Evolutionary conservation across 2,888 invertebrate species (phyloP).

Genomic region (Blastobasis lacticolella): DNA sequence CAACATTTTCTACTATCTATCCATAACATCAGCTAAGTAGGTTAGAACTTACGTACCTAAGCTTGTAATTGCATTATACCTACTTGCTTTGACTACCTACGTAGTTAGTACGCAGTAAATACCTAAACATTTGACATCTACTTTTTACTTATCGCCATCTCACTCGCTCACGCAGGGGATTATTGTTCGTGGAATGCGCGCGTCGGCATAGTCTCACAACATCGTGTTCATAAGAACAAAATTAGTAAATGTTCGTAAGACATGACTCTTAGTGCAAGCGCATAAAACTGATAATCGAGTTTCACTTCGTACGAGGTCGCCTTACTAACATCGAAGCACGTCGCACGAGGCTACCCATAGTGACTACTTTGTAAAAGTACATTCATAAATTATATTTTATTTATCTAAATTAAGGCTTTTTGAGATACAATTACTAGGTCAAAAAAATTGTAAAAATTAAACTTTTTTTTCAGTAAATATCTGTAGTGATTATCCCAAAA

Average conservation of each 20-base stretch:
- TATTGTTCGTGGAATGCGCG: constrained; percentile 70
- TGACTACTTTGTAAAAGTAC: constrained; percentile 67
- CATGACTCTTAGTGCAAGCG: constrained; percentile 14
- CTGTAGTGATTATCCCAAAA: constrained; percentile 19
- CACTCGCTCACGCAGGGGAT: constrained; percentile 56
- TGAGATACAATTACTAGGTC: not conserved
- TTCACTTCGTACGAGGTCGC: constrained; percentile 10
- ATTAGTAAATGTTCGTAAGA: constrained; percentile 19
- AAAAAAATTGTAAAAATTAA: too few species aligned
- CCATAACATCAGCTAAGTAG: too few species aligned
- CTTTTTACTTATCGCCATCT: constrained; percentile 62
- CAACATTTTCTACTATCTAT: too few species aligned
- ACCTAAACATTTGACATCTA: constrained; percentile 72
- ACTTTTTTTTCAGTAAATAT: not conserved
- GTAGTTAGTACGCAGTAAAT: constrained; percentile 51
- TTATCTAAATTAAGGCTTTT: constrained; percentile 17
- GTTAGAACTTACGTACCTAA: constrained; percentile 30
- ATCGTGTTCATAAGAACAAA: constrained; percentile 32
- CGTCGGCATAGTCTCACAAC: constrained; percentile 67
- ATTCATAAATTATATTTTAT: constrained; percentile 59
- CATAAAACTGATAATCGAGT: constrained; percentile 37
- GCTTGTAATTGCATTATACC: constrained; percentile 65
- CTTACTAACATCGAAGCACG: constrained; percentile 24
- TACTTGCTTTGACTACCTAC: constrained; percentile 59
- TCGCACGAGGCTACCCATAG: constrained; percentile 61